phyloP scores from a whole-genome alignment of 2,113 vertebrate genomes.

The Sprattus sprattus region DNA sequence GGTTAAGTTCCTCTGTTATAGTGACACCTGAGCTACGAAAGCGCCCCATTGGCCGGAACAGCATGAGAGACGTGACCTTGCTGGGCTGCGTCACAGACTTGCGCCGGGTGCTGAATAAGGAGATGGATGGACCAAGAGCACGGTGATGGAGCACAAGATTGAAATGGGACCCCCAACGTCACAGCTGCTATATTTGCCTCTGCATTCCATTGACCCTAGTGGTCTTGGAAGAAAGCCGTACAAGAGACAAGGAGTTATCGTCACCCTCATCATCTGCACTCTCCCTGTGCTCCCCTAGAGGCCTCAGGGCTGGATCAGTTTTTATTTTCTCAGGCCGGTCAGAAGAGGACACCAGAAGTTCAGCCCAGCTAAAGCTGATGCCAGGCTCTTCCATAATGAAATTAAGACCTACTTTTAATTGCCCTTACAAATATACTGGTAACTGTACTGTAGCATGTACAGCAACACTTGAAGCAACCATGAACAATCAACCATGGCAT shows the following conservation, averaged over 20 bases:
- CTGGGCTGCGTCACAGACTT: constrained; percentile 57
- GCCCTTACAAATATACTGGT: background rate
- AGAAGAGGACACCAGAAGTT: background rate
- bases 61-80: constrained; percentile 45
- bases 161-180: constrained; percentile 51
- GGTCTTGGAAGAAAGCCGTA: constrained; percentile 34
- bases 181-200: constrained; percentile 83
- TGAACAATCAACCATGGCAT: background rate
- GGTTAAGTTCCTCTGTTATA: constrained; percentile 85
- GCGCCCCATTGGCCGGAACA: constrained; percentile 75
- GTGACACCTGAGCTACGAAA: constrained; percentile 79
- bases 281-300: background rate
- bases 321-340: background rate
- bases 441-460: background rate
- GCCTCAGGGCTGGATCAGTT: background rate
- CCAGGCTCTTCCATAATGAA: background rate
- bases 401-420: background rate
- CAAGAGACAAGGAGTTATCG: constrained; percentile 43
- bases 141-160: constrained; percentile 67
- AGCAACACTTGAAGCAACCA: background rate
- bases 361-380: background rate
- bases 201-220: constrained; percentile 58
- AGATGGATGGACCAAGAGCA: constrained; percentile 64
- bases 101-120: constrained; percentile 79
- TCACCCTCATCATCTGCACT: background rate